phyloP scores from a whole-genome alignment of 2,888 invertebrate species.

The Rhagonycha lutea region DNA sequence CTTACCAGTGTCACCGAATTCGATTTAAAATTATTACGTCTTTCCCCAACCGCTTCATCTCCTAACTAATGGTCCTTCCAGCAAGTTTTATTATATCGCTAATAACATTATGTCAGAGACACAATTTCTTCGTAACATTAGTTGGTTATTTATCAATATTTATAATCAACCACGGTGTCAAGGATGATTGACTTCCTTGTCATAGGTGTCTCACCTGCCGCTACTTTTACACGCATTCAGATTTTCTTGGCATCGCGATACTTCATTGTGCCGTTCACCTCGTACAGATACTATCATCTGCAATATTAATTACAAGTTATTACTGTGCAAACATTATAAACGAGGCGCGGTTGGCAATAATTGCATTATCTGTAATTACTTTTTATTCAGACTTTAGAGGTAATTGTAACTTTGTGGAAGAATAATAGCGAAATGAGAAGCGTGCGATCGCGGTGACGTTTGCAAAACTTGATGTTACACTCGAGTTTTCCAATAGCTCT shows the following conservation, averaged over 20 bases:
- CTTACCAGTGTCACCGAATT: slow-evolving; percentile 27
- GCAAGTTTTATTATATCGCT: slow-evolving; percentile 22
- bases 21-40: slow-evolving; percentile 37
- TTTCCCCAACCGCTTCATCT: slow-evolving; percentile 21
- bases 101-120: slow-evolving; percentile 33
- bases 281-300: not conserved
- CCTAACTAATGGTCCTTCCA: slow-evolving; percentile 13
- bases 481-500: slow-evolving; percentile 21
- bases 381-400: not conserved
- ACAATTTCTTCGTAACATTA: slow-evolving; percentile 32
- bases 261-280: slow-evolving; percentile 3
- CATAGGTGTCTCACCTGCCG: slow-evolving; percentile 35
- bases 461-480: slow-evolving; percentile 29
- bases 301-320: slow-evolving; percentile 4
- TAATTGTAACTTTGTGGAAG: not conserved
- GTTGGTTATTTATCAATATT: slow-evolving; percentile 36
- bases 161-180: slow-evolving; percentile 34
- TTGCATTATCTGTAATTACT: not conserved
- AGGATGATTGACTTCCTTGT: slow-evolving; percentile 36
- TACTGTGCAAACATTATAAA: not conserved
- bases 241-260: slow-evolving; percentile 1
- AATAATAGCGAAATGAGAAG: slow-evolving; percentile 22
- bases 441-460: slow-evolving; percentile 23
- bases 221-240: slow-evolving; percentile 21
- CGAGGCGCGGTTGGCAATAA: slow-evolving; percentile 4